Percentiles rank a stretch among this genome's conserved stretches.
These are phyloP conservation scores for Archaeoteleia sp. DNA, from an alignment of 2,888 invertebrate genomes.

Conservation along the genomic window DNA sequence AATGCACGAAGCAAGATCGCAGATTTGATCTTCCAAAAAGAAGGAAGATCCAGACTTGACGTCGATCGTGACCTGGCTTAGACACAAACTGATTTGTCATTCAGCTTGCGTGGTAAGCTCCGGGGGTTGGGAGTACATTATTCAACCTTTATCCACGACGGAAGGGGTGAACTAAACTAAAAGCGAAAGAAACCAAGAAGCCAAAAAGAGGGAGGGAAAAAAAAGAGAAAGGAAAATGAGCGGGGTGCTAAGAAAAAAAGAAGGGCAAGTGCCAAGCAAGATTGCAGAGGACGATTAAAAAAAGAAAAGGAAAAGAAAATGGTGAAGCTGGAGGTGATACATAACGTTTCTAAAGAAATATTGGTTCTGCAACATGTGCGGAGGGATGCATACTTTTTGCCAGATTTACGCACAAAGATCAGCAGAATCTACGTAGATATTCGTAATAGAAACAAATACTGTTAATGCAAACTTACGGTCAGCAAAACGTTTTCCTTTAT, in stretches of 20 bases:
- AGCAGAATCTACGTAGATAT: no score
- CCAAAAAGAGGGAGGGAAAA: slow-evolving; percentile 24
- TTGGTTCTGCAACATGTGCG: slow-evolving; percentile 22
- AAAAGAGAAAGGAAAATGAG: slow-evolving; percentile 49
- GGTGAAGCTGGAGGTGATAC: slow-evolving; percentile 30
- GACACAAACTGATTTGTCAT: slow-evolving; percentile 70
- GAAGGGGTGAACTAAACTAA: slow-evolving; percentile 58
- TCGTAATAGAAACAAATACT: no score
- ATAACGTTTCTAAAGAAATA: slow-evolving; percentile 36
- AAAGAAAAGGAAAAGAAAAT: slow-evolving; percentile 35
- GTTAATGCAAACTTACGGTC: no score
- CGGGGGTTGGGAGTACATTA: slow-evolving; percentile 68
- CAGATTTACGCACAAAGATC: no score
- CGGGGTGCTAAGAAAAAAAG: slow-evolving; percentile 29
- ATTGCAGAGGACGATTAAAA: slow-evolving; percentile 50
- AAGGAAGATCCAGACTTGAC: slow-evolving; percentile 53
- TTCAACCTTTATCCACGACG: slow-evolving; percentile 69
- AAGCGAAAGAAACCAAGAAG: slow-evolving; percentile 50
- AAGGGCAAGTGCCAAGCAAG: slow-evolving; percentile 42
- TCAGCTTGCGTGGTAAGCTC: slow-evolving; percentile 68
- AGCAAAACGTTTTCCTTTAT: no score
- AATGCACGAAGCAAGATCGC: slow-evolving; percentile 9
- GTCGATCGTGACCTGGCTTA: slow-evolving; percentile 65
- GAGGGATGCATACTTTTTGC: no score
- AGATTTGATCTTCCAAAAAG: slow-evolving; percentile 20